A percentile compares a stretch with the other conserved stretches of the same genome.
Evolutionary conservation across 1,140 invertebrate genomes (phyloP).

Genomic region (Drosophila parabipectinata): DNA sequence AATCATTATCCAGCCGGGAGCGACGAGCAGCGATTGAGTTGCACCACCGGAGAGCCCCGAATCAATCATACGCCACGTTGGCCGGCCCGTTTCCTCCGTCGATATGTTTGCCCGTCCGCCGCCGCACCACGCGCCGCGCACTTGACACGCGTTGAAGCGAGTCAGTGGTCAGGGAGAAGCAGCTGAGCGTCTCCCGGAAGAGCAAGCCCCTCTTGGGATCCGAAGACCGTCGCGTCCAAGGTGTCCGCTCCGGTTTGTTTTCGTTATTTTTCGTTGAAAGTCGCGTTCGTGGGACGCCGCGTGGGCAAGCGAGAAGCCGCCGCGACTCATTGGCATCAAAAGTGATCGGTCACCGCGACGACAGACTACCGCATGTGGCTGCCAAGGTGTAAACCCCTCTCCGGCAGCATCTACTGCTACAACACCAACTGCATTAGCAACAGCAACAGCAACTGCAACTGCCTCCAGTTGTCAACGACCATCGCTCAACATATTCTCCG

Average conservation of each 20-base stretch:
- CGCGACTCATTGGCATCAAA: constrained; percentile 9
- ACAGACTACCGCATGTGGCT: constrained; percentile 67
- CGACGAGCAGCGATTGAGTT: constrained; percentile 50
- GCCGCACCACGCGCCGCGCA: constrained; percentile 63
- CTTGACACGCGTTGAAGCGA: constrained; percentile 67
- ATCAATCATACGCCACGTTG: constrained; percentile 71
- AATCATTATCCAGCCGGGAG: constrained; percentile 51
- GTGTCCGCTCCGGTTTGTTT: constrained; percentile 15
- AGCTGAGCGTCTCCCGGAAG: constrained; percentile 9
- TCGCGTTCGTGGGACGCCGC: background rate
- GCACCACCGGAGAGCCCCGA: constrained; percentile 26
- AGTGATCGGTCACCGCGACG: constrained; percentile 13
- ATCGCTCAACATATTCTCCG: constrained; percentile 59
- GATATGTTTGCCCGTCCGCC: constrained; percentile 55
- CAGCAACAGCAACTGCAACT: constrained; percentile 13
- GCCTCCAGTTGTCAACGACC: constrained; percentile 33
- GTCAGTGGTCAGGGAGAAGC: constrained; percentile 6
- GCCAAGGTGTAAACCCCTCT: constrained; percentile 53
- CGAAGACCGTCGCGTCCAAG: background rate
- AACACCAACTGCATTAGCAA: constrained; percentile 20
- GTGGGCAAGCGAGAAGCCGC: background rate
- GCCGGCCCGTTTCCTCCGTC: constrained; percentile 25
- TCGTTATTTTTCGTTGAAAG: constrained; percentile 12
- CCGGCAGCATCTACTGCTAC: constrained; percentile 60
- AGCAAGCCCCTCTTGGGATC: constrained; percentile 5